phyloP scores from a whole-genome alignment of 2,797 vertebrate species.

The Trematomus bernacchii region DNA sequence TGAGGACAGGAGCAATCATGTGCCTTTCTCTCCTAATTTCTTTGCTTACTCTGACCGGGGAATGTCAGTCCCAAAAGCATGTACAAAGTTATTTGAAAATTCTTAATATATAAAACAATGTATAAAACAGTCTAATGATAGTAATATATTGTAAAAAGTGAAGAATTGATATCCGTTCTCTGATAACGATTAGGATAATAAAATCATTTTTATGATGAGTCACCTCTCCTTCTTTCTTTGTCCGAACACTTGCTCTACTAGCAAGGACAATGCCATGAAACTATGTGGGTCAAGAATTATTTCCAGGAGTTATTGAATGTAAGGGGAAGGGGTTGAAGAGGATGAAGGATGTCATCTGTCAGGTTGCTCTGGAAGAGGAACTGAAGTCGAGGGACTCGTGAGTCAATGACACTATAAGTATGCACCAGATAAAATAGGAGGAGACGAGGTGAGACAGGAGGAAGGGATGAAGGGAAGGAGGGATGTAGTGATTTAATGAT shows the following conservation, averaged over 20 bases:
- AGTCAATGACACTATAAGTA: no score
- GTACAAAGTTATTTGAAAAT: slow-evolving; percentile 87
- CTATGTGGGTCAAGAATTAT: no score
- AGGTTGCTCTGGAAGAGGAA: no score
- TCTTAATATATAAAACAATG: slow-evolving; percentile 83
- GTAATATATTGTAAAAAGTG: slow-evolving; percentile 85
- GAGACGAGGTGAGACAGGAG: no score
- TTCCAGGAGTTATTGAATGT: no score
- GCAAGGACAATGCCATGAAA: no score
- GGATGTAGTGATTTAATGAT: no score
- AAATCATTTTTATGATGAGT: slow-evolving; percentile 77
- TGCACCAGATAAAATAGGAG: no score
- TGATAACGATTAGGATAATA: slow-evolving; percentile 82
- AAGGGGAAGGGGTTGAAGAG: no score
- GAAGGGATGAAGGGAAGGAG: no score
- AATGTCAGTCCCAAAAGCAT: slow-evolving; percentile 88
- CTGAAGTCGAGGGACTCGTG: no score
- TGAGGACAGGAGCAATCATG: slow-evolving; percentile 86
- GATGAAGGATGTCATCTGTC: no score
- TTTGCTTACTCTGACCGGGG: slow-evolving; percentile 84
- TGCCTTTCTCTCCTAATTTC: slow-evolving; percentile 91
- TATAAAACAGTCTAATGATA: slow-evolving; percentile 82
- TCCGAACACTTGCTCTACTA: background rate
- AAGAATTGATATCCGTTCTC: slow-evolving; percentile 72
- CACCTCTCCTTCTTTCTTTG: slow-evolving; percentile 27